A percentile compares a stretch with the other conserved stretches of the same genome.
These are phyloP conservation scores for Spilarctia lutea DNA, from an alignment of 2,888 invertebrate species.

Conservation along the genomic window DNA sequence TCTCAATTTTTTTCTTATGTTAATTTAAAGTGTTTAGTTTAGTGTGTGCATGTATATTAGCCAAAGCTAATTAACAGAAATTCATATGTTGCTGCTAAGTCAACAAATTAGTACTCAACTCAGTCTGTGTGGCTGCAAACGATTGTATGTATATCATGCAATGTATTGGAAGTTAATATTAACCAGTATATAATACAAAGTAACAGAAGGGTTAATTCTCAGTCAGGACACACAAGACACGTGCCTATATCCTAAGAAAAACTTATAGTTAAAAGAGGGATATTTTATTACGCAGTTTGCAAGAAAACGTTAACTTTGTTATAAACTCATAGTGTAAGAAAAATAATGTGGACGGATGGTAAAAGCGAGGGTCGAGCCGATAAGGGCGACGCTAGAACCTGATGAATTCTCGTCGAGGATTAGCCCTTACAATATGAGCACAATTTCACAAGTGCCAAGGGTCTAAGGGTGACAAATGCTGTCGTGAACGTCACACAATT, in stretches of 20 bases:
- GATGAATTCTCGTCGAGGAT: slow-evolving; percentile 81
- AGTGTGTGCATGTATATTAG: too few relatives aligned
- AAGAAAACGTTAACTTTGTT: slow-evolving; percentile 46
- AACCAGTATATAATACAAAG: neutral
- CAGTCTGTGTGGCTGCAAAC: neutral
- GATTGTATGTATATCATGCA: neutral
- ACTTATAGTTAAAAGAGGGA: slow-evolving; percentile 42
- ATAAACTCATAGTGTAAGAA: slow-evolving; percentile 61
- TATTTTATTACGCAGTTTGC: slow-evolving; percentile 44
- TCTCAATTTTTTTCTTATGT: too few relatives aligned
- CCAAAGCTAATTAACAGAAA: neutral
- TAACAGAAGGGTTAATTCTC: slow-evolving; percentile 27
- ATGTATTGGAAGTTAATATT: neutral
- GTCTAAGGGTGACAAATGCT: slow-evolving; percentile 77
- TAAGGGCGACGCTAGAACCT: slow-evolving; percentile 75
- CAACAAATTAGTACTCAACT: neutral
- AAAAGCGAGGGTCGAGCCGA: slow-evolving; percentile 68
- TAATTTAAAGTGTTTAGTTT: too few relatives aligned
- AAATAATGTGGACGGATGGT: slow-evolving; percentile 69
- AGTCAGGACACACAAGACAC: slow-evolving; percentile 32
- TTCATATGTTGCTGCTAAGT: neutral
- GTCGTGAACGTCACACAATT: slow-evolving; percentile 71
- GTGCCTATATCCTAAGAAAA: slow-evolving; percentile 35
- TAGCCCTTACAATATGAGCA: slow-evolving; percentile 85
- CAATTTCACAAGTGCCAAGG: slow-evolving; percentile 79